Evolutionary conservation across 2,888 invertebrate genomes (phyloP).

Genomic region (Noctua janthe): DNA sequence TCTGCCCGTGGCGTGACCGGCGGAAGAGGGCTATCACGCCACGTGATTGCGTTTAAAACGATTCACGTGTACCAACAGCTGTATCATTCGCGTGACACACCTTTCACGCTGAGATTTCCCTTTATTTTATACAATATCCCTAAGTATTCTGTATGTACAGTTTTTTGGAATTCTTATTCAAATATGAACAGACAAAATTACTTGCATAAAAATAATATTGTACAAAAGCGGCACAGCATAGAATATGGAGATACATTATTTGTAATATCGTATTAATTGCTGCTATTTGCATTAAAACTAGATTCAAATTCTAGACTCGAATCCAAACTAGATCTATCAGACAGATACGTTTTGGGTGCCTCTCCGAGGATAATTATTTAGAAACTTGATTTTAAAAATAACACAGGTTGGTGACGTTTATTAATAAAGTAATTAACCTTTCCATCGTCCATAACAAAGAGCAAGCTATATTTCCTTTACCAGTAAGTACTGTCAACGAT

Average conservation of each 20-base stretch:
- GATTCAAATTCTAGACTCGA: not conserved
- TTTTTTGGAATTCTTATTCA: not conserved
- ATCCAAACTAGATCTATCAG: not conserved
- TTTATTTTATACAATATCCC: constrained; percentile 4
- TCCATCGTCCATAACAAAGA: not conserved
- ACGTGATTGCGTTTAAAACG: constrained; percentile 59
- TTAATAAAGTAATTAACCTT: not conserved
- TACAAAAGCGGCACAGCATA: not conserved
- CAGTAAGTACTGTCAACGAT: not conserved
- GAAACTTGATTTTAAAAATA: constrained; percentile 1
- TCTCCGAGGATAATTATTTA: not conserved
- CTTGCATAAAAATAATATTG: not conserved
- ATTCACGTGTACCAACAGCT: constrained; percentile 60
- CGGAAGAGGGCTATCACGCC: constrained; percentile 74
- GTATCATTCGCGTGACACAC: constrained; percentile 36
- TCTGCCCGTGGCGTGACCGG: constrained; percentile 65
- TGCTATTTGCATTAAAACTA: constrained; percentile 4
- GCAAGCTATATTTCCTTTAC: not conserved
- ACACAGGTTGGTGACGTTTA: not conserved
- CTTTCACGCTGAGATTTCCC: constrained; percentile 18
- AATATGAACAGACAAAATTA: not conserved
- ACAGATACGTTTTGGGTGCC: not conserved
- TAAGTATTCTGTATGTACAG: not conserved
- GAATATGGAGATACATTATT: not conserved
- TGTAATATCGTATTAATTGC: not conserved